These are phyloP conservation scores for Aphelenchoides fujianensis DNA, from an alignment of 1,140 invertebrate genomes.

Conservation along the genomic window DNA sequence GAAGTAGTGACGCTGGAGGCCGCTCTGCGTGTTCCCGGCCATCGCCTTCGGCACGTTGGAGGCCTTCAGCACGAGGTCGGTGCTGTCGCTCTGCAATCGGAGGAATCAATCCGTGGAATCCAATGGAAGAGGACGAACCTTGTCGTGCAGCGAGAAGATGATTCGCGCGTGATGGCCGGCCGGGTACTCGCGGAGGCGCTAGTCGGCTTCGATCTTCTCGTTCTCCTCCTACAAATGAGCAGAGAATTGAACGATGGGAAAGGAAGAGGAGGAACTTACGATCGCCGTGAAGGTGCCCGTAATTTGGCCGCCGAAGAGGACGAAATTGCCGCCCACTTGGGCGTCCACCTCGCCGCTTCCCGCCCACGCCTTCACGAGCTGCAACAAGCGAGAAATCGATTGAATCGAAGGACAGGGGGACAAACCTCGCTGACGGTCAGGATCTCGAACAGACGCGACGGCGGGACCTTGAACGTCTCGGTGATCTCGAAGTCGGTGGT, in stretches of 20 bases:
- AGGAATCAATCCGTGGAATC: constrained; percentile 15
- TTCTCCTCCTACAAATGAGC: too few relatives aligned
- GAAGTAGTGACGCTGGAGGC: constrained; percentile 66
- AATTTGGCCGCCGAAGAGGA: constrained; percentile 86
- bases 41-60: constrained; percentile 42
- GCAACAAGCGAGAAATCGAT: too few relatives aligned
- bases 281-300: constrained; percentile 81
- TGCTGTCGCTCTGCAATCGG: constrained; percentile 58
- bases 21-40: constrained; percentile 60
- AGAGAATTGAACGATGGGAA: too few relatives aligned
- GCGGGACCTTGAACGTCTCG: constrained; percentile 56
- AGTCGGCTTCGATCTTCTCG: constrained; percentile 83
- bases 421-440: constrained; percentile 44
- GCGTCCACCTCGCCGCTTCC: constrained; percentile 68
- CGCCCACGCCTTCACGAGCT: constrained; percentile 82
- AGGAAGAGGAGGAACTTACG: constrained; percentile 65
- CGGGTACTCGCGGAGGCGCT: constrained; percentile 92
- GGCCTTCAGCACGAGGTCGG: constrained; percentile 46
- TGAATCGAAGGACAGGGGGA: too few relatives aligned
- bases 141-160: constrained; percentile 43
- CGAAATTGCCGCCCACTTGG: constrained; percentile 79
- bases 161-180: constrained; percentile 84
- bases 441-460: constrained; percentile 51
- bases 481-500: constrained; percentile 35
- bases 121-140: too few relatives aligned